Evolutionary conservation across 2,888 invertebrate genomes (phyloP), one percentile per base, ranked within the genome.

Genomic region (Choristoneura rosaceana): DNA sequence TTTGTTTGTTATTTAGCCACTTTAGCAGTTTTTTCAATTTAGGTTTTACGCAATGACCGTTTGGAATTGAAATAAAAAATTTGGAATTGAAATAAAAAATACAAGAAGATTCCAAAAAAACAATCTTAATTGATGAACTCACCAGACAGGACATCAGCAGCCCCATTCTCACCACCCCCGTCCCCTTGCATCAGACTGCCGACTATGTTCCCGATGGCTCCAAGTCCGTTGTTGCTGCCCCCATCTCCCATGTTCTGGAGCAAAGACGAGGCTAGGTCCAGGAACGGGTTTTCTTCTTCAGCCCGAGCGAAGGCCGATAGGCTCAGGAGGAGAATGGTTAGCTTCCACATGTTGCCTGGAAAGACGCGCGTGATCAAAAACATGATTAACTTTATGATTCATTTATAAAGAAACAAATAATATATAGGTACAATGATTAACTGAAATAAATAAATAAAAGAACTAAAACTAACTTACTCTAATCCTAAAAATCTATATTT

Each of bases 251-350:
- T 95, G 80, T 96, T 96, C 80, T 96, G 95, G 58, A 97, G 92
- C 70, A 97, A 95, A 17, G 96, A 94, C 3, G 96, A 95, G 0
- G 97, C 97, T 73, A 96, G 95, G 77, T 97, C 96, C 77, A 96
- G 82, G 66, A 97, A 93, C 0, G 96, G 96, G 81, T 95, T 96
- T 0, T 95, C 90, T 52, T 95, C 94, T 75, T 95, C 95, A 33
- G 65, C 65, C 3, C 69, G 45, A 9, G 45, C 55, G 64, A 55
- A 34, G 7, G 58, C 45, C 3, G 10, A 67, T 15, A 14, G 60
- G 63, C 41, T 17, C 12, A 61, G 43, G 4, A 71, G 58, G 14
- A 71, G 55, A 0, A 71, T 41, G 8, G 62, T 8, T 17, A 63
- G 67, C 63, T 71, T 71, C 59, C 59, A 59, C 71, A 71, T 71